Evolutionary conservation across 2,797 vertebrate genomes (phyloP), one percentile per base, ranked within the genome.

Genomic region (Florisuga fusca): DNA sequence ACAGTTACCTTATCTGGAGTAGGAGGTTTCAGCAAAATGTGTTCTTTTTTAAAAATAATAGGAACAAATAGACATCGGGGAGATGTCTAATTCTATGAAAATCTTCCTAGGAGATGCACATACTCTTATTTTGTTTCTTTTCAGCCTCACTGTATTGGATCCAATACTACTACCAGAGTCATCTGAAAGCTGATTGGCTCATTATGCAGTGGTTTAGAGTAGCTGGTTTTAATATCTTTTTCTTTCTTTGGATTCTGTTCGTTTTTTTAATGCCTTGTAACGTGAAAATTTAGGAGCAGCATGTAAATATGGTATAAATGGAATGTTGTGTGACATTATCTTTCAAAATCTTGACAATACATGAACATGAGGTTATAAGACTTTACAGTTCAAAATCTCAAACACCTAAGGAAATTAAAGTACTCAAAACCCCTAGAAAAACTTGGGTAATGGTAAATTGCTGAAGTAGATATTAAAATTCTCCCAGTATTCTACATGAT

Each of bases 281-380:
- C 48, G 59, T 61, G 55, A 83, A 92, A 77, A 62, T 77, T 55
- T 62, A 25, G 82, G 61, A 58, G 78, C 46, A 78, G 43, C 58
- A 1, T 29, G 7, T 69, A 81, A 91, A 54, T 64, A 36, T 2
- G 55, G 20, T 84, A 22, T 72, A 63, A 73, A 29, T 27, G 18
- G 16, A 54, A 73, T 66, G 48, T 25, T 76, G 10, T 45, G 34
- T 63, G 71, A 34, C 45, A 21, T 62, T 67, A 21, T 26, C 20
- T 85, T 85, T 91, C 10, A 61, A 71, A 73, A 41, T 17, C 33
- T 69, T 78, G 33, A 50, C 20, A 33, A n/a, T 79, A 20, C 19
- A 21, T 46, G 15, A 75, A 67, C 23, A 45, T n/a, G 13, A 79
- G 54, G 53, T 68, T 43, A 2, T 41, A 50, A 79, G 45, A 67